Conservation (phyloP, 92 coral and sea anemone genomes). For the Siderastrea radians region DNA sequence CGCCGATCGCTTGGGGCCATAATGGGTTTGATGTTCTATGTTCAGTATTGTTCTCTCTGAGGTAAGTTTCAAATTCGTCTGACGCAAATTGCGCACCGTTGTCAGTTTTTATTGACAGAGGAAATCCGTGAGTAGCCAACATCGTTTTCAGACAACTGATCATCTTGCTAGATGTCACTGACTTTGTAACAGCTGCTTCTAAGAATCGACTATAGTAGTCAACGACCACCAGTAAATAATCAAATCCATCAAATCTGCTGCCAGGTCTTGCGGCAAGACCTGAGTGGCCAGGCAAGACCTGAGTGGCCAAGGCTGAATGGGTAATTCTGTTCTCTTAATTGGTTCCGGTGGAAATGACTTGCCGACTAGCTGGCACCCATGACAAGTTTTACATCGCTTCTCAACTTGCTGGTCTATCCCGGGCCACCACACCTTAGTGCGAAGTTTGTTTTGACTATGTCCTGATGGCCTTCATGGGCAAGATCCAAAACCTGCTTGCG, state of each 20-base stretch:
- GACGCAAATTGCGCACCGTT: neutral
- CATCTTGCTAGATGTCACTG: too few species aligned
- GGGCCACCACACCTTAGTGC: slow-evolving; percentile 10
- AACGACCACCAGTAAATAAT: slow-evolving; percentile 34
- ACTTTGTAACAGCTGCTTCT: too few species aligned
- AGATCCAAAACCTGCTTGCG: too few species aligned
- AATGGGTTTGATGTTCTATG: too few species aligned
- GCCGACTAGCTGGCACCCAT: neutral
- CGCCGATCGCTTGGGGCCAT: neutral
- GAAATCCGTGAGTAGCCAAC: slow-evolving; percentile 48
- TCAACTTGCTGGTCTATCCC: slow-evolving; percentile 10
- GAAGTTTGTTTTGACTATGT: neutral
- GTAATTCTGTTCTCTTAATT: slow-evolving; percentile 30
- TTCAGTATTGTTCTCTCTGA: slow-evolving; percentile 10
- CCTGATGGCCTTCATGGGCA: too few species aligned
- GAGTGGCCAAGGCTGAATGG: slow-evolving; percentile 26
- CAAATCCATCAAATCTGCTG: slow-evolving; percentile 50
- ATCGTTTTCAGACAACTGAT: neutral
- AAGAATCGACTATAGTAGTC: too few species aligned
- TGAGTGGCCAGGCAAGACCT: too few species aligned
- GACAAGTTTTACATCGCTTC: slow-evolving; percentile 7
- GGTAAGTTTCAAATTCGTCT: slow-evolving; percentile 44
- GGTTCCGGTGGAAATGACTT: slow-evolving; percentile 31
- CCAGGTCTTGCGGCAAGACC: slow-evolving; percentile 39
- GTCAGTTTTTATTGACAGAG: neutral